Evolutionary conservation across 2,113 vertebrate species (phyloP).

Genomic region (Apteryx mantelli): DNA sequence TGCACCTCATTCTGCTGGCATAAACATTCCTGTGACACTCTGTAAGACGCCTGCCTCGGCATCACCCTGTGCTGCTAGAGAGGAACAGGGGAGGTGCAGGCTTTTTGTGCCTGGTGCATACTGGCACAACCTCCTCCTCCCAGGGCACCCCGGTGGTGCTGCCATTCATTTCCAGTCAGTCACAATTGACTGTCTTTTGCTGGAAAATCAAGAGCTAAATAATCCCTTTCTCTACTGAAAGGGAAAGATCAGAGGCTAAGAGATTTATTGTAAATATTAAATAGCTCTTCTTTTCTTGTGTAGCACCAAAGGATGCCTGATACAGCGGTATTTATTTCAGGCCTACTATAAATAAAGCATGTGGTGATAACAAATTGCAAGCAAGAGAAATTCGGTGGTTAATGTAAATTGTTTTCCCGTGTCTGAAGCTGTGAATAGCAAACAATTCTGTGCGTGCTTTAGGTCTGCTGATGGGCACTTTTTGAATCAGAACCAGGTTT

Average conservation of each 20-base stretch:
- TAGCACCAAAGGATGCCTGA: constrained; percentile 40
- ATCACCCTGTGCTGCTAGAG: neutral
- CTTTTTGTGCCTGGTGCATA: neutral
- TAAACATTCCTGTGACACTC: constrained; percentile 44
- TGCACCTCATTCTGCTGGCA: constrained; percentile 37
- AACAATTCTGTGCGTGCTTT: neutral
- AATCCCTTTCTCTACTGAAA: neutral
- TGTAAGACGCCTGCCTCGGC: neutral
- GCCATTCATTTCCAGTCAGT: neutral
- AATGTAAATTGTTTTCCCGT: constrained; percentile 39
- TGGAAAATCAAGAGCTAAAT: constrained; percentile 8
- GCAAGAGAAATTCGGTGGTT: neutral
- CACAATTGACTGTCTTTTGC: neutral
- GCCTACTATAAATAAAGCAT: constrained; percentile 53
- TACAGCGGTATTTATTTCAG: constrained; percentile 59
- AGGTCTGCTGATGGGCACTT: neutral
- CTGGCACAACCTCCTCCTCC: neutral
- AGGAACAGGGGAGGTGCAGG: neutral
- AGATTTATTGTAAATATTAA: constrained; percentile 38
- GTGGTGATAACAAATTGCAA: constrained; percentile 46
- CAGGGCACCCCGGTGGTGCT: neutral
- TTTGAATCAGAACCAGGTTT: neutral
- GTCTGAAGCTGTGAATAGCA: constrained; percentile 30
- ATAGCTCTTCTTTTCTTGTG: constrained; percentile 16
- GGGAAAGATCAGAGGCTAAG: neutral